Percentiles rank a stretch among this genome's conserved stretches.
These are phyloP conservation scores for Thryonomys swinderianus DNA, from an alignment of 2,113 vertebrate species.

Conservation along the genomic window DNA sequence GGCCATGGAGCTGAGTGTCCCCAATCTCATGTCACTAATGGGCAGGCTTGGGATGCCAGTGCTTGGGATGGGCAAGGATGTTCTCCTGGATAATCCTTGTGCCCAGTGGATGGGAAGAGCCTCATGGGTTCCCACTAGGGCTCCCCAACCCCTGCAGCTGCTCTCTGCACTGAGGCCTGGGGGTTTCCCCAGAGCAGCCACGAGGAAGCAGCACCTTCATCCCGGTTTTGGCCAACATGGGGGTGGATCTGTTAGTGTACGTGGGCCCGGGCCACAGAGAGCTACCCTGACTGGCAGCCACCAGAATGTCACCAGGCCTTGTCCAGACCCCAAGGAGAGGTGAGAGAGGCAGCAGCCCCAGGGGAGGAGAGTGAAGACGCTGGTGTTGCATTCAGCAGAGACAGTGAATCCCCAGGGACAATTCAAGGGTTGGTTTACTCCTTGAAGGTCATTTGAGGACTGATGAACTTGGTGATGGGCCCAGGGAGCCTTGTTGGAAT, in stretches of 20 bases:
- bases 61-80: not conserved
- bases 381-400: not conserved
- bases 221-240: not conserved
- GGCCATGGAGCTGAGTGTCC: accelerated
- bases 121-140: not conserved
- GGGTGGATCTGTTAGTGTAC: not conserved
- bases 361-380: not conserved
- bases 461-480: not conserved
- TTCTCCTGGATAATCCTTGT: not conserved
- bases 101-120: not conserved
- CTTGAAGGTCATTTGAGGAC: not conserved
- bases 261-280: not conserved
- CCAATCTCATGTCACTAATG: not conserved
- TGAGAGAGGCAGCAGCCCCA: not conserved
- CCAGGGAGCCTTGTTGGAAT: not conserved
- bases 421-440: not conserved
- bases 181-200: not conserved
- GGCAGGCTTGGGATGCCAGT: not conserved
- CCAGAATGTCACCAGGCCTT: not conserved
- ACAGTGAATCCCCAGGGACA: no score
- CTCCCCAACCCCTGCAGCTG: not conserved
- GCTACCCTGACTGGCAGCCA: not conserved
- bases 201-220: not conserved
- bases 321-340: not conserved
- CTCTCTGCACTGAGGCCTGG: not conserved